Conservation (phyloP, 2,797 vertebrate genomes). For the Garrulus glandarius region DNA sequence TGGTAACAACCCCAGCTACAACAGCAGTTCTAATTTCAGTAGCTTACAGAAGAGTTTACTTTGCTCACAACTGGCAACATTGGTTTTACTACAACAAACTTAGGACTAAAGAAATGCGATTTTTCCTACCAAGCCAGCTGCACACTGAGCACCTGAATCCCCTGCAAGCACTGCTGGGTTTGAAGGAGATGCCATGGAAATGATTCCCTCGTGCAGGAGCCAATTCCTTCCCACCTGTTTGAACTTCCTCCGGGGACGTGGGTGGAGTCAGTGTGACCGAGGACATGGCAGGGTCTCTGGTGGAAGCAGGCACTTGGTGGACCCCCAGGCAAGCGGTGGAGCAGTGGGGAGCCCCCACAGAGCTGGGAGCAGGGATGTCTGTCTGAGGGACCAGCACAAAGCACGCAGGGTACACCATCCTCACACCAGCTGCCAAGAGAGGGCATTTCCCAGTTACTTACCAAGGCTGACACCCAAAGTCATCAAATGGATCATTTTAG, state of each 20-base stretch:
- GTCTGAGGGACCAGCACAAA: conserved; percentile 96
- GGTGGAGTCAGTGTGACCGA: conserved; percentile 97
- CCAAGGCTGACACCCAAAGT: background rate
- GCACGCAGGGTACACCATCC: conserved; percentile 97
- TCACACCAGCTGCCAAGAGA: conserved; percentile 85
- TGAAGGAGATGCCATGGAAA: background rate
- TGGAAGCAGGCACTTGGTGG: conserved; percentile 95
- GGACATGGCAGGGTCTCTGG: conserved; percentile 96
- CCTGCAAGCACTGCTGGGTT: background rate
- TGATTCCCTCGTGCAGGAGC: fast-evolving
- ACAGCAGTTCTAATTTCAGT: background rate
- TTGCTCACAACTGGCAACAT: background rate
- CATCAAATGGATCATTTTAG: background rate
- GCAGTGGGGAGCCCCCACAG: conserved; percentile 88
- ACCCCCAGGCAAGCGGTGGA: conserved; percentile 88
- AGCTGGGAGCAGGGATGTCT: conserved; percentile 87
- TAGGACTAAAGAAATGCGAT: background rate
- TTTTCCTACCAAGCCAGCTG: background rate
- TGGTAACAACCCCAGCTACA: background rate
- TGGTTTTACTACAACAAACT: background rate
- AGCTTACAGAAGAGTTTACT: background rate
- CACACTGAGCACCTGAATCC: background rate
- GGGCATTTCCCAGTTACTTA: fast-evolving
- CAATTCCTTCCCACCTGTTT: conserved; percentile 83
- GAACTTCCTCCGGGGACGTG: conserved; percentile 95